Base-by-base conservation (phyloP, 2,113 vertebrate genomes). In the Octodon degus region DNA sequence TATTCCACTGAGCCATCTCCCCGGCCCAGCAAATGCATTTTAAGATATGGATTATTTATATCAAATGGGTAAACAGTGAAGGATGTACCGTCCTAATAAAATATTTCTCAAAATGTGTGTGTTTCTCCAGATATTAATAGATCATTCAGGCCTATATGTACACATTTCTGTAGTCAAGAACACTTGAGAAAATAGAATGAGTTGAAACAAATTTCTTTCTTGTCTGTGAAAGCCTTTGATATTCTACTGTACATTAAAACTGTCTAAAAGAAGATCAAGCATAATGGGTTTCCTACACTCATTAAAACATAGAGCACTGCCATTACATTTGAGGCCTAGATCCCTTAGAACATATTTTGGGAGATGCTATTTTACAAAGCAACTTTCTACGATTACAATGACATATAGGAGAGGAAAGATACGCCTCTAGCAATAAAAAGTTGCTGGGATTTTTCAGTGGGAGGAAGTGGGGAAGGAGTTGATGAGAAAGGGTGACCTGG, bases 161-260 rank as follows among this genome's bases (percentile, higher is more conserved):
- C 40, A 65, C 14, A 55, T 63, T 74, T 96, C 83, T 96, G 50
- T 95, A 8, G 60, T 89, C 55, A 84, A 60, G 27, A 84, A 70
- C 63, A 32, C 81, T 93, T 93, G 87, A 85, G 62, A 92, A 97
- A 96, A 89, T 20, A 86, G 79, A 68, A 89, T 94, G 22, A 85
- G 34, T 63, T 88, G 83, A 79, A 70, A 27, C 27, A 68, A 17
- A 1, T 84, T 94, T 92, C 62, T 87, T 85, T 77, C 84, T 68
- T 90, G 55, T 13, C 19, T 74, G 20, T 74, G 55, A 89, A 76
- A 80, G 24, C 10, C 77, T 95, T 94, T 90, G 67, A 60, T 88
- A 88, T 55, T 30, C 50, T 92, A 67, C 95, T 90, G 70, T 65
- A 58, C 34, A 68, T 43, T 90, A 34, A 85, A 53, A 72, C 20